Evolutionary conservation across 1,140 invertebrate species (phyloP), one percentile per base, ranked within the genome.

Genomic region (Pseudomyrmex sp.): DNA sequence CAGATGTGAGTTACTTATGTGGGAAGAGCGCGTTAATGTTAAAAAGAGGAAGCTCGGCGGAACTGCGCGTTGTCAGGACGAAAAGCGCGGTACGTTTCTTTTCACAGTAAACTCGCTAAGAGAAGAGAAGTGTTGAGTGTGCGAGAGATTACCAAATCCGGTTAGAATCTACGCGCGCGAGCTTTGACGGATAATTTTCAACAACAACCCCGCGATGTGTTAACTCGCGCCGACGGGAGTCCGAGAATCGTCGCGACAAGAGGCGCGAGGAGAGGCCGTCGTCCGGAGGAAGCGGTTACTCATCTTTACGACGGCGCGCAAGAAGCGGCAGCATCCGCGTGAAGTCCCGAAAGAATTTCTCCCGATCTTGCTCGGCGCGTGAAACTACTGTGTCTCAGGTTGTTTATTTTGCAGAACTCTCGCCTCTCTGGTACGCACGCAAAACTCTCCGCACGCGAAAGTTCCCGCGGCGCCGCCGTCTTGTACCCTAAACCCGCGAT

Each of bases 251-350:
- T 44, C 20, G 26, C 52, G 63, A 65, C 79, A 54, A 58, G 35
- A 18, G 52, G 52, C 54, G 59, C 52, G 56, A 44, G 26, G 35
- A 35, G 35, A 7, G 35, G 35, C 69, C 58, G 48, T 72, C 69
- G 58, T 83, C 77, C 77, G 83, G 76, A 82, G 83, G 77, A 82
- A 82, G 54, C 76, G 77, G 82, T 85, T 85, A 84, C 63, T 80
- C 76, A 84, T 84, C 69, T 84, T 84, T 84, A 82, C 77, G 76
- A 72, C 65, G 35, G 26, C 75, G 74, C 44, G 76, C 56, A 54
- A 70, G 83, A 85, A 66, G 66, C 26, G 83, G 50, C 76, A 63
- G 68, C 52, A 73, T 82, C 52, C 83, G 83, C 79, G 83, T 73
- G 83, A 23, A 75, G 20, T 18, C 48, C 83, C 83, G 48, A 82